phyloP scores from a whole-genome alignment of 2,888 invertebrate genomes.

The Drosophila cognata region DNA sequence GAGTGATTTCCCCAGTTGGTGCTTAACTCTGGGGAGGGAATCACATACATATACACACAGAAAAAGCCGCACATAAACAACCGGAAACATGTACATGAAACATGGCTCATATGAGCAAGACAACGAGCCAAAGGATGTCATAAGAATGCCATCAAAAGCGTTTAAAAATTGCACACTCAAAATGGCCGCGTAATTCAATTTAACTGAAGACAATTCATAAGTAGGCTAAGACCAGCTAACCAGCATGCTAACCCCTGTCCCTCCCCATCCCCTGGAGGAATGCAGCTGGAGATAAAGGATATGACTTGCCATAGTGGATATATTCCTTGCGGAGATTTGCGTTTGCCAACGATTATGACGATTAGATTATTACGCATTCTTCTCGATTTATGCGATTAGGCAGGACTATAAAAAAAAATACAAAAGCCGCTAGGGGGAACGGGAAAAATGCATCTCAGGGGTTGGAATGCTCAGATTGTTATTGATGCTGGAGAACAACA shows the following conservation, averaged over 20 bases:
- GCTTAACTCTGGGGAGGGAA: conserved; percentile 53
- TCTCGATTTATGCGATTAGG: conserved; percentile 77
- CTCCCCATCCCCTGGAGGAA: conserved; percentile 1
- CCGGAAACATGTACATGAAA: conserved; percentile 6
- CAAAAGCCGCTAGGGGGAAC: conserved; percentile 24
- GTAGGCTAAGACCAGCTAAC: conserved; percentile 54
- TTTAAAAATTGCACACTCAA: conserved; percentile 66
- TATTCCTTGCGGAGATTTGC: conserved; percentile 57
- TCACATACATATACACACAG: not conserved
- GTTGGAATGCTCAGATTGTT: conserved; percentile 59
- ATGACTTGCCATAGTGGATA: conserved; percentile 13
- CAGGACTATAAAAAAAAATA: conserved; percentile 48
- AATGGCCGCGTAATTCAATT: conserved; percentile 70
- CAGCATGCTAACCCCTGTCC: not conserved
- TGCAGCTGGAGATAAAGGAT: conserved; percentile 32
- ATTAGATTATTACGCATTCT: conserved; percentile 81
- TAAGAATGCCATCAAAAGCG: conserved; percentile 78
- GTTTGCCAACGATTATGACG: conserved; percentile 68
- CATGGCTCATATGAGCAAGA: not conserved
- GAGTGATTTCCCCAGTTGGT: conserved; percentile 71
- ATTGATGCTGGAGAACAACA: conserved; percentile 33
- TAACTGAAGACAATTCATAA: conserved; percentile 46
- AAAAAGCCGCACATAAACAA: conserved; percentile 41
- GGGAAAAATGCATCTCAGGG: conserved; percentile 45
- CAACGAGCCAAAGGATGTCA: conserved; percentile 14